Conservation (phyloP, 2,888 invertebrate genomes). For the Drosophila picticornis region DNA sequence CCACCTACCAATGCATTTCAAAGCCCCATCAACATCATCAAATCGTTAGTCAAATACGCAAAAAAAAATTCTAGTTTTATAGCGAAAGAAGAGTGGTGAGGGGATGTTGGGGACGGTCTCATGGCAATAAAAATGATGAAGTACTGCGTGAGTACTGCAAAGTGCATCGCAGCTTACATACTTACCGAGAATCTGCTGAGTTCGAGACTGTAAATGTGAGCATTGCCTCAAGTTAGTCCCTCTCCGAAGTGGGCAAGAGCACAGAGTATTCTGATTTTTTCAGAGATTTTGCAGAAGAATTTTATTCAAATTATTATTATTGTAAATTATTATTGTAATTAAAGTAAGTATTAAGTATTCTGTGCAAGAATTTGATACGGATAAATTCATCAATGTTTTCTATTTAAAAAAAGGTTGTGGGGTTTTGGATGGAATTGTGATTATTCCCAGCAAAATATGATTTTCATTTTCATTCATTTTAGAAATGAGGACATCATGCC, state of each 20-base stretch:
- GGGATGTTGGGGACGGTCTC: neutral
- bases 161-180: slow-evolving; percentile 53
- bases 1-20: slow-evolving; percentile 52
- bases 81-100: neutral
- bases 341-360: neutral
- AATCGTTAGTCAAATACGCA: slow-evolving; percentile 75
- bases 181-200: slow-evolving; percentile 13
- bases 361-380: neutral
- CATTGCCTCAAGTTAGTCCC: slow-evolving; percentile 9
- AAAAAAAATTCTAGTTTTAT: slow-evolving; percentile 23
- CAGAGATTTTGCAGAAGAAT: neutral
- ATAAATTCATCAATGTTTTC: neutral
- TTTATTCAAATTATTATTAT: neutral
- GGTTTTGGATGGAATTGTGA: neutral
- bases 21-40: slow-evolving; percentile 75
- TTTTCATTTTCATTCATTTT: neutral
- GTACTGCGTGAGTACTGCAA: slow-evolving; percentile 55
- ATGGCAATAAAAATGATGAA: slow-evolving; percentile 79
- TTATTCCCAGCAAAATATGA: too few species aligned
- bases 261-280: neutral
- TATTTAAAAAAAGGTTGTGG: neutral
- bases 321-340: neutral
- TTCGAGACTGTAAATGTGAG: slow-evolving; percentile 10
- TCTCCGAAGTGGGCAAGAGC: neutral
- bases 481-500: neutral